Evolutionary conservation across 53 echinoderm and acorn worm genomes (phyloP), one percentile per base, ranked within the genome.

Genomic region (Holothuria leucospilota): DNA sequence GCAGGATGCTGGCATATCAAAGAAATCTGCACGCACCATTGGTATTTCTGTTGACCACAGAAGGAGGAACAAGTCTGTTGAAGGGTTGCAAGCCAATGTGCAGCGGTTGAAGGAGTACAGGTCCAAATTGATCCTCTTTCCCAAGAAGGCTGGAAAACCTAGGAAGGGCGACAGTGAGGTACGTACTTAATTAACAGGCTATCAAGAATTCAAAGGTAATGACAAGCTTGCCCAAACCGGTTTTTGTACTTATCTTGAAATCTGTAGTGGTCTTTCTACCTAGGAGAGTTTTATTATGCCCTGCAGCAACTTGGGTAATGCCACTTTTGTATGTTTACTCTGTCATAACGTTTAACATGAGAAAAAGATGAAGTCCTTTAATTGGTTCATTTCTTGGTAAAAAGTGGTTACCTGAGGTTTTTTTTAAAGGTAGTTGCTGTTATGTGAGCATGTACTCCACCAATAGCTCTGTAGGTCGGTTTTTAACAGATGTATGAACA

Each of bases 21-120:
- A 99, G 89, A 90, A 89, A 84, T 88, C 72, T 69, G 99, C 99
- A 52, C 95, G 90, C 2, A 94, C 99, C 81, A 93, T 99, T 24
- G 99, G 99, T 59, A 99, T 99, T 71, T 84, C 95, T 51, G 99
- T 99, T 10, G 99, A 99, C 79, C 99, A 99, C 92, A 93, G 99
- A 59, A 90, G 99, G 30, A 95, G 94, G 89, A 99, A 99, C 84
- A 46, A 83, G 14, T 95, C 99, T n/a, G 95, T 95, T 14, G 99
- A 99, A 71, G 95, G 93, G n/a, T 92, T 99, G 13, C 99, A 99
- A 80, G 90, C 95, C 77, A 99, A 99, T 34, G 99, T 99, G 24
- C 99, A 99, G 69, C 93, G 99, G 27, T 89, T 99, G 25, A 99
- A 99, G 95, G 95, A 95, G 89, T 99, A 99, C 89, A 69, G 89